phyloP scores from a whole-genome alignment of 2,113 vertebrate genomes.

The Hyperoodon ampullatus region DNA sequence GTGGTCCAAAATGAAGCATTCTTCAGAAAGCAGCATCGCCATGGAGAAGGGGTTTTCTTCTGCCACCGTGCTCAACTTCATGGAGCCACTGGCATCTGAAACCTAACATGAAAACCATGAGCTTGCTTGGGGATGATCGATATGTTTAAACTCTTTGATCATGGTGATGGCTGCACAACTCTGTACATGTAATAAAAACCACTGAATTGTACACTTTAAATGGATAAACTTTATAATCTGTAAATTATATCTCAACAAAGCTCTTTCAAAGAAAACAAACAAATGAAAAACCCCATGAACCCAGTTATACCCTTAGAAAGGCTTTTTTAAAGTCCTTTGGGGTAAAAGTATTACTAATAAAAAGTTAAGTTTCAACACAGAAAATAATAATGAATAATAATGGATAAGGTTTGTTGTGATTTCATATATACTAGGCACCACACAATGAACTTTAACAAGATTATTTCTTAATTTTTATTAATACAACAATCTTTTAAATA shows the following conservation, averaged over 20 bases:
- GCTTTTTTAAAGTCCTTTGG: background rate
- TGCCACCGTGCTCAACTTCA: slow-evolving; percentile 88
- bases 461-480: background rate
- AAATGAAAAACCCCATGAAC: background rate
- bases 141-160: background rate
- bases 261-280: background rate
- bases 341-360: background rate
- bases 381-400: background rate
- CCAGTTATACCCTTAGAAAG: background rate
- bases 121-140: background rate
- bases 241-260: background rate
- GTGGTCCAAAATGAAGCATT: slow-evolving; percentile 95
- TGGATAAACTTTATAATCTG: background rate
- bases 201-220: background rate
- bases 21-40: slow-evolving; percentile 89
- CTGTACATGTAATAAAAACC: background rate
- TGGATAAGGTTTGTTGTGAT: background rate
- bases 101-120: slow-evolving; percentile 81
- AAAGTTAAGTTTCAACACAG: background rate
- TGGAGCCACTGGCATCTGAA: slow-evolving; percentile 92
- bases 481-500: background rate
- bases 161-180: too few species aligned
- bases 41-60: slow-evolving; percentile 93
- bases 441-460: background rate
- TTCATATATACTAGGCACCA: background rate